These are phyloP conservation scores for Sarcoramphus papa DNA, from an alignment of 2,797 vertebrate genomes.

Conservation along the genomic window DNA sequence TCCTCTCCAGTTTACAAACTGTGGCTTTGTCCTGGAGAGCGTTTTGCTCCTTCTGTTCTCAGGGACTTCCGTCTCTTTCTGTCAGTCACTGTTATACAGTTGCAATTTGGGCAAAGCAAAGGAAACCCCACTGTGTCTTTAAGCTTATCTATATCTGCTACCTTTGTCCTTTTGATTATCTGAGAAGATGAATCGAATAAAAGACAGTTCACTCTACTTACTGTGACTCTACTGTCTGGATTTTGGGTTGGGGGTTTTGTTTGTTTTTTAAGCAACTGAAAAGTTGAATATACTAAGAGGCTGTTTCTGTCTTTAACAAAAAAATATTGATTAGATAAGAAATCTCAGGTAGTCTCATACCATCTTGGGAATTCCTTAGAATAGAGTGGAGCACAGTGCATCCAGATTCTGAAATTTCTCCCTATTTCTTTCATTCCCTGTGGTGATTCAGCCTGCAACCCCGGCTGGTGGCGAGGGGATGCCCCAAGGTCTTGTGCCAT, in stretches of 20 bases:
- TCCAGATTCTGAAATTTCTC: neutral
- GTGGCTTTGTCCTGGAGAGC: neutral
- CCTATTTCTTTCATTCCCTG: neutral
- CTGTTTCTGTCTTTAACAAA: neutral
- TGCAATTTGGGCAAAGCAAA: neutral
- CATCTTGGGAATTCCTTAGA: neutral
- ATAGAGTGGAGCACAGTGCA: neutral
- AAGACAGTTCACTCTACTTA: neutral
- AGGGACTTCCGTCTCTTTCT: neutral
- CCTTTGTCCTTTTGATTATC: neutral
- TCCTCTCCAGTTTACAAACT: neutral
- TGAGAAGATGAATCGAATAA: neutral
- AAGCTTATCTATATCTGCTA: neutral
- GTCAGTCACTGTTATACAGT: neutral
- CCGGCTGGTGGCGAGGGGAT: neutral
- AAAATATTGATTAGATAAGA: neutral
- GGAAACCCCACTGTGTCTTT: neutral
- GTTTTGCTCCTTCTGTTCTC: neutral
- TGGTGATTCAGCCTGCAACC: neutral
- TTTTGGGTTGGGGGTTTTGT: neutral
- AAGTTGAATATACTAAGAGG: neutral
- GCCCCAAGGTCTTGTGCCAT: neutral
- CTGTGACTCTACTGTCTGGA: neutral
- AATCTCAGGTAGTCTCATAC: neutral
- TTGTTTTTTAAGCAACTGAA: neutral